Base-by-base conservation (phyloP, 2,888 invertebrate species). In the Drosophila percnosoma region DNA sequence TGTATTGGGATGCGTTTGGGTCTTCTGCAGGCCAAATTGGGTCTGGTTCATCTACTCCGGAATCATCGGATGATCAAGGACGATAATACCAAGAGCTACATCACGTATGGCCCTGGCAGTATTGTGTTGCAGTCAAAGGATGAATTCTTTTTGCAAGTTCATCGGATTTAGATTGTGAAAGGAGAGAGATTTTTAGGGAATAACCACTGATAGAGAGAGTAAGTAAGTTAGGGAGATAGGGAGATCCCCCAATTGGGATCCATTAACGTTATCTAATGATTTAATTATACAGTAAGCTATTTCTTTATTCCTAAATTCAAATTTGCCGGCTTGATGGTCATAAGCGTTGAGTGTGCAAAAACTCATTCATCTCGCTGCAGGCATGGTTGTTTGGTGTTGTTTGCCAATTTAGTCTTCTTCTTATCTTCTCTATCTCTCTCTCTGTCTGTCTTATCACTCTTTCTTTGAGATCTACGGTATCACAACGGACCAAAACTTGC, bases 1-100 rank as follows among this genome's bases (percentile, higher is more conserved):
- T 92, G 92, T 60, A 83, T 92, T 63, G 92, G 92, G 4, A 89
- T 91, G 78, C 89, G 92, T 6, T 77, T 92, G 54, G 92, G 89
- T 10, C 42, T 91, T 1, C 53, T 91, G 4, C 90, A 91, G 53
- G 29, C 80, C 0, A 91, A 91, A 59, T 66, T 91, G 54, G 92
- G 91, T 2, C 59, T 92, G 1, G 74, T 91, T 0, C 84, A 90
- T 36, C 69, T 91, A 21, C 59, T 92, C 24, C 83, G 72, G 11
- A 77, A 89, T 61, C 83, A 91, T 76, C 82, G 70, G 2, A 82
- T 92, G 5, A 53, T 63, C 7, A 58, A 53, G 1, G 81, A 82
- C 24, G 80, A 74, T 0, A 77, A 79, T 49, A 86, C 91, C 5
- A 57, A 57, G 3, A 62, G 80, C 8, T 42, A 48, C 2, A 79